Evolutionary conservation across 2,888 invertebrate species (phyloP).

Genomic region (Teleiodes luculella): DNA sequence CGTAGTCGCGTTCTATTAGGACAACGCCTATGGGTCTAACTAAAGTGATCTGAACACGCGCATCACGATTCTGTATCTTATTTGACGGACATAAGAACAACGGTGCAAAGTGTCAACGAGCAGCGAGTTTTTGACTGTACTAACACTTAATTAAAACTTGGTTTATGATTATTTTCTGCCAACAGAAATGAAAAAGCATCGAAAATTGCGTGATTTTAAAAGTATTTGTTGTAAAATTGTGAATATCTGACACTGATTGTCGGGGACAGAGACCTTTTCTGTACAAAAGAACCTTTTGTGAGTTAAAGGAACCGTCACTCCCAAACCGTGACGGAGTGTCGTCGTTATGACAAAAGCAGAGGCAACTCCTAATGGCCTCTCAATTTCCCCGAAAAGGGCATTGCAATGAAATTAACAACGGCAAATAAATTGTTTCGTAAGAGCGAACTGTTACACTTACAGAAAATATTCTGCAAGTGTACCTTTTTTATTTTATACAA

Average conservation of each 20-base stretch:
- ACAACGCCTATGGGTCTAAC: no score
- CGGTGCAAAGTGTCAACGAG: no score
- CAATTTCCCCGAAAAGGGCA: slow-evolving; percentile 34
- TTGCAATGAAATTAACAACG: slow-evolving; percentile 30
- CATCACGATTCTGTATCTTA: no score
- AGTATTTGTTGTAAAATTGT: no score
- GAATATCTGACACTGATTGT: background rate
- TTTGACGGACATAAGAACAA: no score
- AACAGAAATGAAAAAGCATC: background rate
- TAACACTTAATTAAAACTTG: background rate
- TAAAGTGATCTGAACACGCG: no score
- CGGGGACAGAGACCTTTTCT: background rate
- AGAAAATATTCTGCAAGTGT: no score
- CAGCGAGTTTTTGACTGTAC: no score
- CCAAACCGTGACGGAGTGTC: slow-evolving; percentile 22
- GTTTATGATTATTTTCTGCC: background rate
- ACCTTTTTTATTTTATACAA: no score
- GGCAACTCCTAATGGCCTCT: slow-evolving; percentile 32
- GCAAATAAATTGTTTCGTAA: background rate
- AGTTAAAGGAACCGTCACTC: background rate
- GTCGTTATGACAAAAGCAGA: slow-evolving; percentile 29
- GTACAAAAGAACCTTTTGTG: background rate
- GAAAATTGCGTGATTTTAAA: no score
- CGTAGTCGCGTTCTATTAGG: no score
- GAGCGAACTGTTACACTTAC: background rate